These are phyloP conservation scores for Pseudococcus longispinus DNA, from an alignment of 2,888 invertebrate genomes.

Conservation along the genomic window DNA sequence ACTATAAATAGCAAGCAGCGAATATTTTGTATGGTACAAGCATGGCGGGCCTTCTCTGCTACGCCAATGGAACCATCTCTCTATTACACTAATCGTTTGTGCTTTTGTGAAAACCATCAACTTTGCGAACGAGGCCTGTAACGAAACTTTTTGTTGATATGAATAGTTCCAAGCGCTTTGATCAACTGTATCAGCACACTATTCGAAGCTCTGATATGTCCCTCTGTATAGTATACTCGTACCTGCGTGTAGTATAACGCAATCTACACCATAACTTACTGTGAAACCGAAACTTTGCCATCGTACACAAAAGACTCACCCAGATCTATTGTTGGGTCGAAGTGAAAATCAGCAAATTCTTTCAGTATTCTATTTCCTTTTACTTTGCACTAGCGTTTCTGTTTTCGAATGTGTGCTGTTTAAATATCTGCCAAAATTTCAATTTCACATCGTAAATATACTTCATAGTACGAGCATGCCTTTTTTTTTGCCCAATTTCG, in stretches of 20 bases:
- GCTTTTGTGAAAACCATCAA: slow-evolving; percentile 24
- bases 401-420: not conserved
- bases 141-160: not conserved
- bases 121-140: not conserved
- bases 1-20: not conserved
- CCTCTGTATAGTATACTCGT: not conserved
- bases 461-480: too few species aligned
- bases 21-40: not conserved
- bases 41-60: not conserved
- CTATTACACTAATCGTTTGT: slow-evolving; percentile 22
- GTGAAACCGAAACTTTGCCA: not conserved
- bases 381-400: not conserved
- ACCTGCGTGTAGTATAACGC: not conserved
- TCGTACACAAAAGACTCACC: not conserved
- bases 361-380: not conserved
- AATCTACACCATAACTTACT: not conserved
- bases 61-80: slow-evolving; percentile 20
- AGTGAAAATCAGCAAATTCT: not conserved
- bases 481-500: too few species aligned
- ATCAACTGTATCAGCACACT: not conserved
- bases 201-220: not conserved
- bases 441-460: too few species aligned
- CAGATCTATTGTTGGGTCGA: not conserved
- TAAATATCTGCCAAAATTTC: not conserved
- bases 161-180: not conserved